Evolutionary conservation across 2,888 invertebrate genomes (phyloP), one percentile per base, ranked within the genome.

Genomic region (Harpalus rufipes): DNA sequence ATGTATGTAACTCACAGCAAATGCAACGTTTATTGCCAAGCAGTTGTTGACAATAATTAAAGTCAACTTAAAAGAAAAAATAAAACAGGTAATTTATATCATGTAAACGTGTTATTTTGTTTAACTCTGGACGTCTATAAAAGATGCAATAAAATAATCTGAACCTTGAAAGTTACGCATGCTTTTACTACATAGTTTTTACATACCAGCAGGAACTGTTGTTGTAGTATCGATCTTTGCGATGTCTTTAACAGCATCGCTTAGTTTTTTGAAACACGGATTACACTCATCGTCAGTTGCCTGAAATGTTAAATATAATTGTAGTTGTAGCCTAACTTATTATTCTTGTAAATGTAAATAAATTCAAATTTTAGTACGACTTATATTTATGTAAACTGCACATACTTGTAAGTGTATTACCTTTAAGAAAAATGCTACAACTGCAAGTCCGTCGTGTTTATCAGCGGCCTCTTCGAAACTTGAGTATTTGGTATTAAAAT

Each of bases 401-500:
- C 32, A 32, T 32, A 32, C 32, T 32, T 32, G 0, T 32, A 32
- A 32, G 32, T 51, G 44, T 2, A 92, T 92, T 0, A 93, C 93
- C 89, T 94, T 92, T 65, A 95, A 90, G 76, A 95, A 93, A 88
- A 95, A 95, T 0, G 94, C 95, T 0, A 95, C 93, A 0, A 95
- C 95, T 0, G 95, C 95, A 44, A 95, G 88, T 0, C 95, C 95
- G 87, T 95, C 95, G 0, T 94, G 93, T 89, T 95, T 93, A 25
- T 94, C 93, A 3, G 93, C 93, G 0, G 95, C 95, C 68, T 93
- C 93, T 81, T 93, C 91, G 88, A 95, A 92, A 16, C 93, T 92
- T 85, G 92, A 92, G 87, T 95, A 95, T 89, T 95, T 95, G 88
- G 93, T 93, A 89, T 95, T 95, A 89, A 94, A 96, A 89, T 96